Evolutionary conservation across 2,797 vertebrate species (phyloP).

Genomic region (Pangasius krempfi): DNA sequence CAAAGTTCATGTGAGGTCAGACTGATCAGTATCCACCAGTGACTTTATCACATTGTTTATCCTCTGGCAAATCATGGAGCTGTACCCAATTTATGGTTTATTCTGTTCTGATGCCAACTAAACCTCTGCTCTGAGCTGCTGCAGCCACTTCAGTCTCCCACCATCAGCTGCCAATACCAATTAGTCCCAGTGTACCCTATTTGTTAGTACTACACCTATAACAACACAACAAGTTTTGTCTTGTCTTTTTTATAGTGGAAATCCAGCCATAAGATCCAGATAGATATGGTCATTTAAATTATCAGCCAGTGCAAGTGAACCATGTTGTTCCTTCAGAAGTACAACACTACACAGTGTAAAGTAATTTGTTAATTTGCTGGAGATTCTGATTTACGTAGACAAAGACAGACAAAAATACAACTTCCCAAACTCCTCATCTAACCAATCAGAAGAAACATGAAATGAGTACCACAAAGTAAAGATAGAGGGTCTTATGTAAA

Average conservation of each 20-base stretch:
- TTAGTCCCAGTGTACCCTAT: slow-evolving; percentile 12
- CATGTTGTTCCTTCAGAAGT: neutral
- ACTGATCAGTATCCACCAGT: neutral
- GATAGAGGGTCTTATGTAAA: neutral
- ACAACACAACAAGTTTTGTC: neutral
- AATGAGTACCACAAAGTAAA: neutral
- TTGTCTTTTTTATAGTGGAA: neutral
- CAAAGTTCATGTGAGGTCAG: slow-evolving; percentile 1
- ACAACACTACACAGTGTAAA: neutral
- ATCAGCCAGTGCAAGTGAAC: neutral
- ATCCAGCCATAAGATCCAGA: neutral
- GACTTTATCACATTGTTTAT: neutral
- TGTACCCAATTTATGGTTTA: slow-evolving; percentile 2
- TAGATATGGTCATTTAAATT: neutral
- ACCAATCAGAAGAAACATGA: neutral
- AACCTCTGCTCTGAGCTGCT: slow-evolving; percentile 1
- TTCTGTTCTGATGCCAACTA: slow-evolving; percentile 15
- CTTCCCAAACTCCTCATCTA: neutral
- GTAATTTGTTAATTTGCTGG: neutral
- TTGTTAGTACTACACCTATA: neutral
- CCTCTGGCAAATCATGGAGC: neutral
- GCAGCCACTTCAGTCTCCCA: slow-evolving; percentile 2
- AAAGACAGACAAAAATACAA: neutral
- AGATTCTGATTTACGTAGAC: neutral
- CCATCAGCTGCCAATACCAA: slow-evolving; percentile 27